A percentile compares a stretch with the other conserved stretches of the same genome.
Evolutionary conservation across 2,113 vertebrate species (phyloP).

Genomic region (Protobothrops mucrosquamatus): DNA sequence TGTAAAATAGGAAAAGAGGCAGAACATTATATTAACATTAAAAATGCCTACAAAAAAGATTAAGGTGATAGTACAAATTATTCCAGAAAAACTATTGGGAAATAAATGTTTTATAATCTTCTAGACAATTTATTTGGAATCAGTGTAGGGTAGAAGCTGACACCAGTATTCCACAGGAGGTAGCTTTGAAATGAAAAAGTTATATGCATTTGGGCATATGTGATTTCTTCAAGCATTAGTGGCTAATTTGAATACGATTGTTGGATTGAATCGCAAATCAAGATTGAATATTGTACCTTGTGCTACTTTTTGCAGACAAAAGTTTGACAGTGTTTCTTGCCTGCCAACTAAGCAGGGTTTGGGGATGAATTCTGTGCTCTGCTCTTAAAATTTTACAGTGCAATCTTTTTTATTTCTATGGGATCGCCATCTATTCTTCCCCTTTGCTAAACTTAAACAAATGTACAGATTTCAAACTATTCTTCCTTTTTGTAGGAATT

Average conservation of each 20-base stretch:
- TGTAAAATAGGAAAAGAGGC: conserved; percentile 2
- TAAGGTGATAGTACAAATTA: neutral
- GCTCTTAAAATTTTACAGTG: conserved; percentile 5
- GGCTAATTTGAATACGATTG: neutral
- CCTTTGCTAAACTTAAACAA: conserved; percentile 2
- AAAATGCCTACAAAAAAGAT: neutral
- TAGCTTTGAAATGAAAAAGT: neutral
- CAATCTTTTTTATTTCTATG: conserved; percentile 3
- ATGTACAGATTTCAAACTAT: neutral
- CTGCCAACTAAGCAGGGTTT: neutral
- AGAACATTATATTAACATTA: neutral
- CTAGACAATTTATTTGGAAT: neutral
- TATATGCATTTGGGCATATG: neutral
- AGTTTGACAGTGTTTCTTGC: neutral
- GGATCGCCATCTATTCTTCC: neutral
- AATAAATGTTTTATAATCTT: neutral
- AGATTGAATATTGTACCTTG: neutral
- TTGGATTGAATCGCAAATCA: neutral
- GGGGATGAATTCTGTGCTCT: neutral
- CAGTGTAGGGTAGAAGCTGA: neutral
- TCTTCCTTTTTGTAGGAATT: conserved; percentile 3
- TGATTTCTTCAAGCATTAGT: neutral
- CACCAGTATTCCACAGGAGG: neutral
- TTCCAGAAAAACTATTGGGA: neutral
- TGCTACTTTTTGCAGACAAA: neutral